phyloP scores from a whole-genome alignment of 2,888 invertebrate species.

The Marronus borbonicus region DNA sequence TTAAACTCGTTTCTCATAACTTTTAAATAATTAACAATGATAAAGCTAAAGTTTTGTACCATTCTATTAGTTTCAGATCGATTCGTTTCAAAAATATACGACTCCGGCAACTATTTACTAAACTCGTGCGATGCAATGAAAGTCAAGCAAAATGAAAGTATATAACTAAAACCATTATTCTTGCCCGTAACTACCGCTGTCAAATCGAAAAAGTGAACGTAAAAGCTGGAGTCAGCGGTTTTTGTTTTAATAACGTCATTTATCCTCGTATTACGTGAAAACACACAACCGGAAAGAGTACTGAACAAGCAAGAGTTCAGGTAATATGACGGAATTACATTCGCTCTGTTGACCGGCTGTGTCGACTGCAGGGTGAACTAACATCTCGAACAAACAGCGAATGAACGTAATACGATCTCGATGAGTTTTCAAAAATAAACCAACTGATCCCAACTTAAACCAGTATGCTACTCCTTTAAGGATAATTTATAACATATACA shows the following conservation, averaged over 20 bases:
- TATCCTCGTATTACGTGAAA: slow-evolving; percentile 25
- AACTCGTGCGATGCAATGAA: slow-evolving; percentile 12
- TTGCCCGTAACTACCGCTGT: slow-evolving; percentile 5
- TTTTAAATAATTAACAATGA: no score
- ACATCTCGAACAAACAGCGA: slow-evolving; percentile 39
- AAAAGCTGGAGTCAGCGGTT: slow-evolving; percentile 21
- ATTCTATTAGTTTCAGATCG: not conserved
- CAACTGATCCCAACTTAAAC: slow-evolving; percentile 9
- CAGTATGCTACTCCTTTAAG: not conserved
- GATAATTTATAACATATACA: not conserved
- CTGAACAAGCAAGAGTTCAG: slow-evolving; percentile 42
- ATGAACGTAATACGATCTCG: slow-evolving; percentile 20
- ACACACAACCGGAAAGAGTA: slow-evolving; percentile 30
- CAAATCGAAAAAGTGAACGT: not conserved
- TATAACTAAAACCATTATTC: slow-evolving; percentile 34
- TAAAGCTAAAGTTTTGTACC: not conserved
- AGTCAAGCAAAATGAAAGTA: no score
- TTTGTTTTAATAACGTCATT: slow-evolving; percentile 40
- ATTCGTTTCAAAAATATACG: not conserved
- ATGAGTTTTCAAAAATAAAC: slow-evolving; percentile 25
- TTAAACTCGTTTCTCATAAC: no score
- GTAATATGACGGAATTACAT: slow-evolving; percentile 41
- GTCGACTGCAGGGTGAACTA: slow-evolving; percentile 18
- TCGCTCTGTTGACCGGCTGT: slow-evolving; percentile 26
- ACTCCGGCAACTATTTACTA: slow-evolving; percentile 1